Evolutionary conservation across 1,140 invertebrate species (phyloP), one percentile per base, ranked within the genome.

Genomic region (Pararge aegeria): DNA sequence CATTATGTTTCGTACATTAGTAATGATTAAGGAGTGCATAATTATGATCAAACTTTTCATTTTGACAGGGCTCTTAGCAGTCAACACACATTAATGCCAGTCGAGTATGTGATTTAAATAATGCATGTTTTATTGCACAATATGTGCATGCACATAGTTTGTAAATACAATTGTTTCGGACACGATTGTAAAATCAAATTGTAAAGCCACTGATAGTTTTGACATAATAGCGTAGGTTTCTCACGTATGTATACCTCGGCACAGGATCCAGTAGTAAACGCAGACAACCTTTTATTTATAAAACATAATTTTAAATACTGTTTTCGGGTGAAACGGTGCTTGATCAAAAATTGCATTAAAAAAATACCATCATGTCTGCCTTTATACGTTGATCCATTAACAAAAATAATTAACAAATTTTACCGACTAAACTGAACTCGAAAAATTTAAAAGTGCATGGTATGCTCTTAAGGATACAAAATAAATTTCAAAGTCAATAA

Each of bases 51-150:
- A 74, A 73, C 65, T 85, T 89, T 87, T 86, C 70, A 76, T 87
- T 88, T 86, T 86, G 78, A 88, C 85, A 89, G 87, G 85, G 87
- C 83, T 88, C 82, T 89, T 88, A 89, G 87, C 87, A 89, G 87
- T 89, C 84, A 88, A 88, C 87, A 89, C 83, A 85, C 84, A 89
- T 84, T 89, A 89, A 85, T 89, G 84, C 87, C 87, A 87, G 83
- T 89, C 87, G 87, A 89, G 87, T 89, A 89, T 87, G 87, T 88
- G 75, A 76, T 80, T 76, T 73, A 76, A 84, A 80, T 87, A 87
- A 87, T 89, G 87, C 84, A 87, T 89, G 87, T 77, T 80, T 75
- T 66, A 68, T 81, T 59, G 80, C 82, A 86, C 83, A 78, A 68
- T 71, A 80, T 79, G 81, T 81, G 84, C 83, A 89, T 89, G 86